Evolutionary conservation across 2,888 invertebrate genomes (phyloP).

Genomic region (Macrostomum cliftonense): DNA sequence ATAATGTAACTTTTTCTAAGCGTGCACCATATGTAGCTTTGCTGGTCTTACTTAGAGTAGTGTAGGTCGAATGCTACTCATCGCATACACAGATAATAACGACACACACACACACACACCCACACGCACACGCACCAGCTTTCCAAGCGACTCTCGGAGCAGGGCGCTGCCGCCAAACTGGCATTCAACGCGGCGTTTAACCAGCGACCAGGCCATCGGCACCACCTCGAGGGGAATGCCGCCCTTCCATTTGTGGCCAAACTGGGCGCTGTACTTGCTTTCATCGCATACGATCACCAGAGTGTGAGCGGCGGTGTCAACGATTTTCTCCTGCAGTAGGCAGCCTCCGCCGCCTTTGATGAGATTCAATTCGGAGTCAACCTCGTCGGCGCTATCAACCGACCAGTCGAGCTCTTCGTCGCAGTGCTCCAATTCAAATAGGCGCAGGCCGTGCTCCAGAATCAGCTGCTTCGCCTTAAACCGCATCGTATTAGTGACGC

Average conservation of each 20-base stretch:
- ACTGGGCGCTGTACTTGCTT: neutral
- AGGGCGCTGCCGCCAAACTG: slow-evolving; percentile 6
- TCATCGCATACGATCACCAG: too few relatives aligned
- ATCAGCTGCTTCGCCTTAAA: slow-evolving; percentile 62
- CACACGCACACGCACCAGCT: slow-evolving; percentile 5
- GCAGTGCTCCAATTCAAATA: slow-evolving; percentile 66
- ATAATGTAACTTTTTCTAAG: too few relatives aligned
- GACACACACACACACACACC: too few relatives aligned
- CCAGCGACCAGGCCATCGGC: slow-evolving; percentile 4
- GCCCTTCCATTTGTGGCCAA: slow-evolving; percentile 9
- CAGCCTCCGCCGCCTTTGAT: slow-evolving; percentile 98
- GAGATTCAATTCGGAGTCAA: slow-evolving; percentile 60
- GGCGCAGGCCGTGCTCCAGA: slow-evolving; percentile 52
- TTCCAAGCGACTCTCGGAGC: slow-evolving; percentile 2
- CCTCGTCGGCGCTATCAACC: slow-evolving; percentile 94
- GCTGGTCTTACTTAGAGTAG: too few relatives aligned
- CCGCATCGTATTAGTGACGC: too few relatives aligned
- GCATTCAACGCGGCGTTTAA: slow-evolving; percentile 1
- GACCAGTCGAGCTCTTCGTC: slow-evolving; percentile 60
- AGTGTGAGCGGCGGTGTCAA: slow-evolving; percentile 61
- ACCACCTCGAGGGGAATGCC: slow-evolving; percentile 11
- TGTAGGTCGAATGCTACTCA: too few relatives aligned
- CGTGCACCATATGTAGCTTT: too few relatives aligned
- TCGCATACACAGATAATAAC: too few relatives aligned
- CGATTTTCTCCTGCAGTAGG: slow-evolving; percentile 83